Conservation (phyloP, 2,113 vertebrate species). For the Ceratotherium simum region DNA sequence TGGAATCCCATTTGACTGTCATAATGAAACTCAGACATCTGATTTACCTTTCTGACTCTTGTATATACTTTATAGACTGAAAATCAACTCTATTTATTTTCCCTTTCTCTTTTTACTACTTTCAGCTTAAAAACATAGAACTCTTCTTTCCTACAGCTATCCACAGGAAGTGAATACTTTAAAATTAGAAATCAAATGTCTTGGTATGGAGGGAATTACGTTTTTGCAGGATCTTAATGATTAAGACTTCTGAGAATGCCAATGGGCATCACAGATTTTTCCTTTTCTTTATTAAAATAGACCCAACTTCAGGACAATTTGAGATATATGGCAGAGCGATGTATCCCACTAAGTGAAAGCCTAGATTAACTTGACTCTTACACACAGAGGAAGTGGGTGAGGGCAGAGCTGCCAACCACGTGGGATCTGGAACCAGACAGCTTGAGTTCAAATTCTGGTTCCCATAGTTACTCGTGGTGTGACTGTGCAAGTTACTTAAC, state of each 20-base stretch:
- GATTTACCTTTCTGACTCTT: conserved; percentile 33
- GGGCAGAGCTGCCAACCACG: neutral
- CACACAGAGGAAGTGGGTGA: neutral
- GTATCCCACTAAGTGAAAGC: neutral
- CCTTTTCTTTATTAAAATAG: conserved; percentile 42
- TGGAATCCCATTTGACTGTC: neutral
- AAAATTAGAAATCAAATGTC: conserved; percentile 34
- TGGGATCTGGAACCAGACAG: neutral
- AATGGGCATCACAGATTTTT: neutral
- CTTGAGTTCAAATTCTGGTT: neutral
- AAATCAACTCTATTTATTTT: conserved; percentile 49
- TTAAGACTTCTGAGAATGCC: conserved; percentile 55
- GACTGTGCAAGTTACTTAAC: neutral
- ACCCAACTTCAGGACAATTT: conserved; percentile 19
- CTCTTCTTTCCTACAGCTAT: conserved; percentile 37
- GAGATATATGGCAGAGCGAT: neutral
- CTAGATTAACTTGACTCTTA: neutral
- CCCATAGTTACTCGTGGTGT: neutral
- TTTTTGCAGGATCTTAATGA: conserved; percentile 27
- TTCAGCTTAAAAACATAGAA: conserved; percentile 58
- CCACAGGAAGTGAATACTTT: conserved; percentile 46
- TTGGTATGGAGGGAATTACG: neutral
- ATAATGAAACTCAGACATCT: conserved; percentile 4
- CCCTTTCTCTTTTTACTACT: conserved; percentile 28
- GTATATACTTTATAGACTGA: neutral